Conservation (phyloP, 2,888 invertebrate genomes). For the Drosophila mulleri region DNA sequence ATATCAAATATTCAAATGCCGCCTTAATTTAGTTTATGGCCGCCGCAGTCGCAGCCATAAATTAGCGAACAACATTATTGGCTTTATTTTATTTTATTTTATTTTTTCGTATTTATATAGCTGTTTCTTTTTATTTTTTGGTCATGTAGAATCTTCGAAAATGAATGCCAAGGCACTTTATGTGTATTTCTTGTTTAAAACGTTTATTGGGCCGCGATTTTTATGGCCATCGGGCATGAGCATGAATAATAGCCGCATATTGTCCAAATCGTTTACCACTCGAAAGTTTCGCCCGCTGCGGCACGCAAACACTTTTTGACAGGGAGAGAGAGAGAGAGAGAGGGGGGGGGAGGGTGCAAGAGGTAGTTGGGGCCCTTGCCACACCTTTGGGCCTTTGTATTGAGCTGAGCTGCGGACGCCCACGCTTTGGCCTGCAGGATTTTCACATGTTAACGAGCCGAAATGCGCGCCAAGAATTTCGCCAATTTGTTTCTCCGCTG, state of each 20-base stretch:
- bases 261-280: slow-evolving; percentile 65
- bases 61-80: slow-evolving; percentile 66
- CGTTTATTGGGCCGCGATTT: slow-evolving; percentile 53
- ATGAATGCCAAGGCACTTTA: slow-evolving; percentile 63
- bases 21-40: slow-evolving; percentile 69
- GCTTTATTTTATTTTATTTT: slow-evolving; percentile 29
- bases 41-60: slow-evolving; percentile 45
- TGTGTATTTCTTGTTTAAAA: slow-evolving; percentile 41
- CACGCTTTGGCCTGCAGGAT: slow-evolving; percentile 35
- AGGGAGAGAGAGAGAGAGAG: background rate
- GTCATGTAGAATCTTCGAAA: slow-evolving; percentile 63
- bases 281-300: slow-evolving; percentile 30
- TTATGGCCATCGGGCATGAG: slow-evolving; percentile 58
- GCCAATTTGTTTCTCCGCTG: slow-evolving; percentile 19
- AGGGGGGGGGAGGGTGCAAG: background rate
- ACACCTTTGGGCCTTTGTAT: slow-evolving; percentile 52
- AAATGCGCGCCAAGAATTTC: slow-evolving; percentile 8
- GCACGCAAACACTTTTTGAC: slow-evolving; percentile 56
- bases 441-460: slow-evolving; percentile 2
- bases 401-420: slow-evolving; percentile 5
- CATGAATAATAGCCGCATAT: slow-evolving; percentile 70
- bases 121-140: slow-evolving; percentile 22
- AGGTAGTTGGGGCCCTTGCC: slow-evolving; percentile 9
- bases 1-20: slow-evolving; percentile 67
- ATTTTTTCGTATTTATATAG: background rate